phyloP scores from a whole-genome alignment of 2,797 vertebrate genomes.

The Sciaenops ocellatus region DNA sequence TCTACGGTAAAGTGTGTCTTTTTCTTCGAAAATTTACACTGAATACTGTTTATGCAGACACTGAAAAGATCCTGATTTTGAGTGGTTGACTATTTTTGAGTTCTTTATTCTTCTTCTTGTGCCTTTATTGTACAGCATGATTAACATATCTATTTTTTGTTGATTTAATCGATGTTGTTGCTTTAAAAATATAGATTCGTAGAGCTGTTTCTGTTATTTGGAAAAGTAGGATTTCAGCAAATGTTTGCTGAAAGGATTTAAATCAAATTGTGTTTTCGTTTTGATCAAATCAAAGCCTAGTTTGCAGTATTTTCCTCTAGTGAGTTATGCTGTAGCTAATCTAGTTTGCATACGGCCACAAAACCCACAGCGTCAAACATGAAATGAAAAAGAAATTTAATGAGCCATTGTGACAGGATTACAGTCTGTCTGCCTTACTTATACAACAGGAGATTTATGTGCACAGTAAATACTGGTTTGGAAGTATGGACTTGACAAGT shows the following conservation, averaged over 20 bases:
- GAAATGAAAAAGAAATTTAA: conserved; percentile 18
- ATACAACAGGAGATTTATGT: conserved; percentile 26
- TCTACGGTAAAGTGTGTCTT: neutral
- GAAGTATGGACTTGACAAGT: conserved; percentile 46
- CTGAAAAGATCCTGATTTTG: neutral
- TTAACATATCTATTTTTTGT: neutral
- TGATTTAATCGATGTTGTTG: neutral
- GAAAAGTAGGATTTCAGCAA: neutral
- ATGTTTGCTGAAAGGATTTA: conserved; percentile 13
- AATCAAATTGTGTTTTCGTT: neutral
- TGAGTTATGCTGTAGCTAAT: conserved; percentile 18
- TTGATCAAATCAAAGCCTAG: conserved; percentile 22
- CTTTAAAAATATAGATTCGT: neutral
- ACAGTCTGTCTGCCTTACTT: neutral
- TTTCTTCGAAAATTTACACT: conserved; percentile 7
- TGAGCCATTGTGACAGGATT: conserved; percentile 33
- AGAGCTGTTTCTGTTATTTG: neutral
- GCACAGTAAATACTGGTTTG: conserved; percentile 32
- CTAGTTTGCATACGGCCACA: neutral
- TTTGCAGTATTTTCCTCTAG: neutral
- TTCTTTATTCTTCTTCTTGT: neutral
- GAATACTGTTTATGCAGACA: neutral
- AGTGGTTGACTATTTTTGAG: neutral
- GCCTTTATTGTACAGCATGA: neutral
- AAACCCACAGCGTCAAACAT: neutral